Evolutionary conservation across 2,888 invertebrate species (phyloP), one percentile per base, ranked within the genome.

Genomic region (Tricholauxania praeusta): DNA sequence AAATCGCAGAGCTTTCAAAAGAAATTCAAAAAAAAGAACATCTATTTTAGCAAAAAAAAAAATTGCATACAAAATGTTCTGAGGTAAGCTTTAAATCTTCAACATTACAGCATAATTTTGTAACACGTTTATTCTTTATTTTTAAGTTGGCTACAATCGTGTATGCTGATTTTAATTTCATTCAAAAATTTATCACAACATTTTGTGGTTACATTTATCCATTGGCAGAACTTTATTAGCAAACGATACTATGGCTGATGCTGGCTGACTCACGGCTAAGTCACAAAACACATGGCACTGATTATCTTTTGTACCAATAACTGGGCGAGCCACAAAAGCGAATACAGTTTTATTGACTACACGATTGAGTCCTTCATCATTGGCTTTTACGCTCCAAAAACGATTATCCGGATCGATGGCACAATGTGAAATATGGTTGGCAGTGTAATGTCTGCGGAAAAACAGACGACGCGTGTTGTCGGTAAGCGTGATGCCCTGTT

Each of bases 271-370:
- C 0, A 95, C 93, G 84, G 97, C 97, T 72, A 97, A 89, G 86
- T 99, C 98, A 22, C 97, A 97, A 88, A 99, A 98, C 77, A 99
- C 91, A 89, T 98, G 98, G 88, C 98, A 98, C 88, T 97, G 95
- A 89, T 99, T 99, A 88, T 98, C 97, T 15, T 91, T 90, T 77
- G 91, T 90, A 76, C 93, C 93, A 53, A 94, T 93, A 49, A 93
- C 91, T 89, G 96, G 92, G 82, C 95, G 91, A 48, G 98, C 97
- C 78, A 99, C 96, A 89, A 98, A 98, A 72, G 97, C 98, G 88
- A 98, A 99, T 81, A 96, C 93, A 77, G 95, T 92, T 83, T 82
- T 83, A 10, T 82, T 80, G 0, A 80, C 78, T 1, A 74, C 17
- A 10, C 80, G 77, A 10, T 77, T 74, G 14, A 79, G 51, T 19